Evolutionary conservation across 1,140 invertebrate genomes (phyloP).

Genomic region (Bombus fervidus): DNA sequence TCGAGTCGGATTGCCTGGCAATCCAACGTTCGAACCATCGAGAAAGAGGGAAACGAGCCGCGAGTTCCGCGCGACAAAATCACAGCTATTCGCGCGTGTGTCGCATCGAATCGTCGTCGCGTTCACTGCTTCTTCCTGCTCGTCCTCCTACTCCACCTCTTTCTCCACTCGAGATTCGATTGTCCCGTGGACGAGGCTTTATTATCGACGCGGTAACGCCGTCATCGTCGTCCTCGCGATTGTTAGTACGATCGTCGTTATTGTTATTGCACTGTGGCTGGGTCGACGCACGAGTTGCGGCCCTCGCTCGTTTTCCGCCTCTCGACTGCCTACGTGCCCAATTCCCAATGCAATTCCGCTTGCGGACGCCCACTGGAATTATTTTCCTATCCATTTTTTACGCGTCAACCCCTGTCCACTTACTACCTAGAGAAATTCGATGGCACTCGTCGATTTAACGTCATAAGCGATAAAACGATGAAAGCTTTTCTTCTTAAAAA

Average conservation of each 20-base stretch:
- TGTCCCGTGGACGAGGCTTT: slow-evolving; percentile 36
- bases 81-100: not conserved
- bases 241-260: slow-evolving; percentile 48
- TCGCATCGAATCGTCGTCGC: not conserved
- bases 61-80: slow-evolving; percentile 6
- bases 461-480: not conserved
- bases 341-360: slow-evolving; percentile 48
- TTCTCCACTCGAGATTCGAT: slow-evolving; percentile 17
- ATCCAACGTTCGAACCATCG: not conserved
- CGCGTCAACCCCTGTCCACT: not conserved
- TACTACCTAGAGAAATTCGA: too few species aligned
- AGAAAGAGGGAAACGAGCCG: slow-evolving; percentile 1
- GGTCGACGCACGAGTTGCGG: not conserved
- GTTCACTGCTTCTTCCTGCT: not conserved
- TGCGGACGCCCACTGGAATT: slow-evolving; percentile 13
- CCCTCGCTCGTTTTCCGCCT: slow-evolving; percentile 28
- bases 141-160: not conserved
- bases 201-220: slow-evolving; percentile 45
- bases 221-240: slow-evolving; percentile 40
- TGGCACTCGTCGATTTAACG: not conserved
- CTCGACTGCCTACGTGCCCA: slow-evolving; percentile 41
- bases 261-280: slow-evolving; percentile 40
- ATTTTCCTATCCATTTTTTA: slow-evolving; percentile 22
- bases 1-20: not conserved
- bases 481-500: not conserved